phyloP scores from a whole-genome alignment of 2,113 vertebrate genomes.

The Bubalus kerabau region DNA sequence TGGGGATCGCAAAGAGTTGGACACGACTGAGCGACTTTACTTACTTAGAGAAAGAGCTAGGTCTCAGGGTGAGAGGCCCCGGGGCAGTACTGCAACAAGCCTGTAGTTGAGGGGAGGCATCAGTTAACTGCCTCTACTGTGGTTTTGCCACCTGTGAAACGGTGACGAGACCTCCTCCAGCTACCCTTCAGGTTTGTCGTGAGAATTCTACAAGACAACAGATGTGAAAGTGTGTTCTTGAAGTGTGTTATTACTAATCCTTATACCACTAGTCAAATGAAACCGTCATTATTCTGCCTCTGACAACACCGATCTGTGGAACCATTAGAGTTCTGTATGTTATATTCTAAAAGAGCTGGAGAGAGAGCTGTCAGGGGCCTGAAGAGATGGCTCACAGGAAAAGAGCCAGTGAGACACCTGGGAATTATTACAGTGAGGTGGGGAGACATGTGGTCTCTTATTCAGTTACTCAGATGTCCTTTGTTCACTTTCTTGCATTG shows the following conservation, averaged over 20 bases:
- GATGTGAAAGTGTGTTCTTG: neutral
- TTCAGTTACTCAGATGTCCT: neutral
- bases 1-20: neutral
- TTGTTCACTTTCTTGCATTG: neutral
- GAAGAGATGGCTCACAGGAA: neutral
- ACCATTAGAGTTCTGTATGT: neutral
- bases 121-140: neutral
- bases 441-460: neutral
- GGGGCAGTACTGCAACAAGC: accelerated
- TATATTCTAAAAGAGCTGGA: neutral
- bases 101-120: accelerated
- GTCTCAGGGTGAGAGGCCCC: neutral
- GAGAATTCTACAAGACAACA: neutral
- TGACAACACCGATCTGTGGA: constrained; percentile 22
- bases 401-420: neutral
- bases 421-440: neutral
- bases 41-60: neutral
- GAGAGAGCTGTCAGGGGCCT: neutral
- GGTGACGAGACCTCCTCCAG: neutral
- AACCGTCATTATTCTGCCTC: neutral
- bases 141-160: neutral
- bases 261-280: neutral
- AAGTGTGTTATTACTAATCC: neutral
- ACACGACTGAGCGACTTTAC: accelerated
- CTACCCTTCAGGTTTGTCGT: neutral